phyloP scores from a whole-genome alignment of 2,888 invertebrate genomes.

The Matsumyia berberina region DNA sequence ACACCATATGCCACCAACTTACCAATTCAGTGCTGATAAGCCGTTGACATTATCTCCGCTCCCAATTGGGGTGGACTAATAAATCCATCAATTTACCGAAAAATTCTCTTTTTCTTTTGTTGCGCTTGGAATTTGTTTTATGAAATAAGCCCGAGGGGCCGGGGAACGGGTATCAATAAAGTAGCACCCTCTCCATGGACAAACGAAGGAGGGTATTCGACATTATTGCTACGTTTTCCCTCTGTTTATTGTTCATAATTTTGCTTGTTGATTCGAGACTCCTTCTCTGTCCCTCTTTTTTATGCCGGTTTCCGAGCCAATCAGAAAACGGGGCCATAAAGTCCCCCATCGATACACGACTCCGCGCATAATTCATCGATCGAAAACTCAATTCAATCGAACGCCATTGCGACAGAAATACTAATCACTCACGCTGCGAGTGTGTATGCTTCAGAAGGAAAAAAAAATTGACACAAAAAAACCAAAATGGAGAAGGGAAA shows the following conservation, averaged over 20 bases:
- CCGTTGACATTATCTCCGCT: constrained; percentile 36
- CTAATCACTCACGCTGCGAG: constrained; percentile 49
- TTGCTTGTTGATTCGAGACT: constrained; percentile 4
- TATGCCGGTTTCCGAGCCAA: constrained; percentile 41
- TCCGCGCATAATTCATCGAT: constrained; percentile 62
- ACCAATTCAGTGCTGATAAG: constrained; percentile 43
- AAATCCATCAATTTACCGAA: constrained; percentile 62
- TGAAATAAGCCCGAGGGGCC: too few relatives aligned
- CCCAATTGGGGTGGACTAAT: constrained; percentile 59
- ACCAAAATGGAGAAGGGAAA: constrained; percentile 39
- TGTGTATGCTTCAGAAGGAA: constrained; percentile 42
- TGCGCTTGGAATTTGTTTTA: background rate
- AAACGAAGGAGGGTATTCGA: constrained; percentile 40
- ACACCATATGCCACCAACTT: constrained; percentile 33
- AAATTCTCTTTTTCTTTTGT: background rate
- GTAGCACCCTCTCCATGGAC: background rate
- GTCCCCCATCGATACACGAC: constrained; percentile 42
- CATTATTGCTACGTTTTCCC: constrained; percentile 29
- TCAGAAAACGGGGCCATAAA: constrained; percentile 72
- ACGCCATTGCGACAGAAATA: constrained; percentile 57
- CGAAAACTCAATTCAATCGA: constrained; percentile 45
- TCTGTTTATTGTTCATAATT: too few relatives aligned
- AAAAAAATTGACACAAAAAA: constrained; percentile 40
- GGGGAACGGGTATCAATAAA: constrained; percentile 1
- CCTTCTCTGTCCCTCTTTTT: background rate